phyloP scores from a whole-genome alignment of 2,113 vertebrate genomes.

The Sylvietta virens region DNA sequence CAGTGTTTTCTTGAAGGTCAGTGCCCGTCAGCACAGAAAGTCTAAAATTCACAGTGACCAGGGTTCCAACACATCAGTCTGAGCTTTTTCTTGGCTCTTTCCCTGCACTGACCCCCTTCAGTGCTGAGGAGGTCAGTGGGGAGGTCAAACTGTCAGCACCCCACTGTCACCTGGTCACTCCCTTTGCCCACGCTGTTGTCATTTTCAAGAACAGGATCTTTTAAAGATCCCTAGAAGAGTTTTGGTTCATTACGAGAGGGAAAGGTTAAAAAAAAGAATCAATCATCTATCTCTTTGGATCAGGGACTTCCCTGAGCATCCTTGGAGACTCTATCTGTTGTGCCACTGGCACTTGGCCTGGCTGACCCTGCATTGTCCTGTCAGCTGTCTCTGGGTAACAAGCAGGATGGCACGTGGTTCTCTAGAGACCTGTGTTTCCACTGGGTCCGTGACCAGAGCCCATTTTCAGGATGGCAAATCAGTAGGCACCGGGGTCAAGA shows the following conservation, averaged over 20 bases:
- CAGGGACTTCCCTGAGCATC: background rate
- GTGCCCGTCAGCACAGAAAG: too few relatives aligned
- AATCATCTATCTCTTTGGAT: background rate
- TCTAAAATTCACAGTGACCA: too few relatives aligned
- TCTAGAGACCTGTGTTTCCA: background rate
- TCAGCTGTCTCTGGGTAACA: background rate
- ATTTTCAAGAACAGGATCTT: background rate
- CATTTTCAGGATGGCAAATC: background rate
- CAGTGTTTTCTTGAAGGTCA: too few relatives aligned
- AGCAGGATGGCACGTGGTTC: background rate
- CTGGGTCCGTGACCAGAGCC: background rate
- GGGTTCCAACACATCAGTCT: too few relatives aligned
- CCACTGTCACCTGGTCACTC: background rate
- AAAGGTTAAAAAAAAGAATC: background rate
- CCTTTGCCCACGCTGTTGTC: background rate
- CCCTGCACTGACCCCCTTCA: background rate
- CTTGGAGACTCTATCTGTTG: background rate
- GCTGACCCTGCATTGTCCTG: background rate
- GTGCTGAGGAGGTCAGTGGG: background rate
- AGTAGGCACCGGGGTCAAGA: background rate
- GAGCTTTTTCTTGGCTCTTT: background rate
- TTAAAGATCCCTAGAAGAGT: background rate
- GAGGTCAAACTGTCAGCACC: too few relatives aligned
- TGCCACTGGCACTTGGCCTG: background rate
- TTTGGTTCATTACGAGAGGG: background rate